Evolutionary conservation across 1,140 invertebrate species (phyloP), one percentile per base, ranked within the genome.

Genomic region (Drosophila punjabiensis): DNA sequence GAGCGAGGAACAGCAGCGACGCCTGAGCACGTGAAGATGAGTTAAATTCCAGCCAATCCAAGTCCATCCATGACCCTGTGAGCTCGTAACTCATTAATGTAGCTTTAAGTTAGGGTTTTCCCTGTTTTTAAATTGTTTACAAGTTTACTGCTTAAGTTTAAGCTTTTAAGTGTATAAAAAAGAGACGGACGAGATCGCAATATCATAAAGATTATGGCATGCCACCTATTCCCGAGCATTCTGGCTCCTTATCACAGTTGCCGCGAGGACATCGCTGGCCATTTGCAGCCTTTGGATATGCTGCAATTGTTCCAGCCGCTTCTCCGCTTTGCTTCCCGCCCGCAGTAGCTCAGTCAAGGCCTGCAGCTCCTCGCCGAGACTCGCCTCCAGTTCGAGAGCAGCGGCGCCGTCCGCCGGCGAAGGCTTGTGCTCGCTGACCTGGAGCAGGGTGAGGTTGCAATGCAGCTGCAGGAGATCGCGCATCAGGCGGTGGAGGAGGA

Each of bases 1-100:
- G 48, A 56, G 53, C 43, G 92, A 93, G 66, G 92, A 93, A 69
- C 79, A 82, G 39, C 86, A 90, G 56, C 53, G 88, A 4, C 88
- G 78, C 24, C 56, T 74, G 28, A 83, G 81, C 47, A 62, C 50
- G 10, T 67, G 52, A 64, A 62, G 47, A 11, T 2, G 4, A 32
- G 28, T 24, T n/a, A 30, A 24, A 66, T 69, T 69, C 35, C 66
- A 50, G 28, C 61, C 62, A 52, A 61, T 66, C 45, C 14, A 52
- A 66, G 60, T 64, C 45, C 65, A 33, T n/a, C 13, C 6, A 5
- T 18, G 39, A 45, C 16, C 24, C 16, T 16, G 24, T 37, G 35
- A 58, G 20, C 24, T 58, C 7, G 13, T 4, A n/a, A n/a, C 16
- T 50, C 43, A 52, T 20, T 20, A 18, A 10, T 20, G 39, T 16